Evolutionary conservation across 2,888 invertebrate genomes (phyloP).

Genomic region (Exocentrus adspersus): DNA sequence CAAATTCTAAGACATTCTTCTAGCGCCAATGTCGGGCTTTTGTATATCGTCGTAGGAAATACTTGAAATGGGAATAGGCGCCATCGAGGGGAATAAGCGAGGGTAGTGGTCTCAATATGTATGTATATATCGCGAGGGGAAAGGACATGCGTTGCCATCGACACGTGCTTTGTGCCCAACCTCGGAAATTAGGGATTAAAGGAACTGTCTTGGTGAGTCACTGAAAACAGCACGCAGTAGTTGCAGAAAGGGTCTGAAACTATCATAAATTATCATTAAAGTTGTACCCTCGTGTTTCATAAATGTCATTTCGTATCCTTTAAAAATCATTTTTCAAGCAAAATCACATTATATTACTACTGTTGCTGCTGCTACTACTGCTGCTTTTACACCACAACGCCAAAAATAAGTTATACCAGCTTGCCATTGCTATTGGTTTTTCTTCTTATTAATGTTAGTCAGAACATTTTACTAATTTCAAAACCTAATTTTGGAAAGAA

Average conservation of each 20-base stretch:
- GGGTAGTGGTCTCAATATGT: conserved; percentile 11
- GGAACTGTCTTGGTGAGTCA: conserved; percentile 16
- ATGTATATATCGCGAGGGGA: conserved; percentile 10
- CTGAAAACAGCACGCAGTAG: conserved; percentile 1
- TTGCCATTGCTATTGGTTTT: no score
- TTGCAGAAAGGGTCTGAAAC: not conserved
- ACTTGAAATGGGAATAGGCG: conserved; percentile 1
- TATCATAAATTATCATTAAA: not conserved
- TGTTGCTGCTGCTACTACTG: no score
- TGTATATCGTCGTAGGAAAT: conserved; percentile 2
- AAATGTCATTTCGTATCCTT: no score
- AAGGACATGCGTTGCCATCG: conserved; percentile 4
- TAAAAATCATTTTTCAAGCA: no score
- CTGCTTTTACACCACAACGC: no score
- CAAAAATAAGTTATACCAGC: no score
- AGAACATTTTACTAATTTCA: no score
- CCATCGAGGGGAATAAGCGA: conserved; percentile 1
- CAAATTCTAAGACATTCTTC: not conserved
- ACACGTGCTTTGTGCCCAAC: conserved; percentile 16
- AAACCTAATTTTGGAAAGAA: no score
- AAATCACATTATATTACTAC: no score
- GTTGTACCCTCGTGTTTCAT: no score
- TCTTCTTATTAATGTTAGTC: no score
- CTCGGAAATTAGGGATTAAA: conserved; percentile 19
- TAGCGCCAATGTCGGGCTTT: not conserved